Base-by-base conservation (phyloP, 2,113 vertebrate genomes). In the Odontesthes bonariensis region DNA sequence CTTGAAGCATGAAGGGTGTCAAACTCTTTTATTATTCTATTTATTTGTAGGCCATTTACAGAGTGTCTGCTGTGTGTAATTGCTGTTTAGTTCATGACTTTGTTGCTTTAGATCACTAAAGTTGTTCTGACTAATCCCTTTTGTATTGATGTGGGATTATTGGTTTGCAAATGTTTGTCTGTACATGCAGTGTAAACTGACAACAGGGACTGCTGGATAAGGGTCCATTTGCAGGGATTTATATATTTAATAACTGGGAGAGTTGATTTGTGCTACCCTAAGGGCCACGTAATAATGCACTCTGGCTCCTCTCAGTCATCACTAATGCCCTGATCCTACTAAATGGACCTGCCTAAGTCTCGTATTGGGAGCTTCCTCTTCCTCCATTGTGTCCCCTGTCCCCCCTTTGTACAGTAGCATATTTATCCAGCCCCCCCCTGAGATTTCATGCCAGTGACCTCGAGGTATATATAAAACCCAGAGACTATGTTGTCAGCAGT, bases 221-320 rank as follows among this genome's bases (percentile, higher is more conserved):
- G 42, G 49, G 70, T 81, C 86, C 81, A 88, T 92, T 91, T 91
- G 71, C 31, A 31, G 53, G 16, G 90, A 92, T 92, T 93, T 91
- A 91, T 92, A 75, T 85, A 75, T 92, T 92, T 91, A 90, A 91
- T 93, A 91, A 91, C 75, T 70, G 75, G 13, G 64, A 54, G 75
- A 84, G 54, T 77, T 86, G 75, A 74, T 64, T 57, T 58, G 69
- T 66, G 20, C 32, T 11, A 67, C 87, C 89, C 89, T 70, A 51
- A 77, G 87, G 88, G 84, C 76, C 70, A 72, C 72, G 77, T 91
- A 89, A 93, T 87, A 78, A 90, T 20, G 49, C 69, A 78, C 77
- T 69, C 54, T 46, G 55, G 81, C 23, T 57, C 75, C 17, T 60
- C 75, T 74, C 56, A 64, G 75, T 82, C 86, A 63, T 84, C 77